A percentile compares a stretch with the other conserved stretches of the same genome.
Conservation (phyloP, 1,140 invertebrate species). For the Zaprionus gabonicus region DNA sequence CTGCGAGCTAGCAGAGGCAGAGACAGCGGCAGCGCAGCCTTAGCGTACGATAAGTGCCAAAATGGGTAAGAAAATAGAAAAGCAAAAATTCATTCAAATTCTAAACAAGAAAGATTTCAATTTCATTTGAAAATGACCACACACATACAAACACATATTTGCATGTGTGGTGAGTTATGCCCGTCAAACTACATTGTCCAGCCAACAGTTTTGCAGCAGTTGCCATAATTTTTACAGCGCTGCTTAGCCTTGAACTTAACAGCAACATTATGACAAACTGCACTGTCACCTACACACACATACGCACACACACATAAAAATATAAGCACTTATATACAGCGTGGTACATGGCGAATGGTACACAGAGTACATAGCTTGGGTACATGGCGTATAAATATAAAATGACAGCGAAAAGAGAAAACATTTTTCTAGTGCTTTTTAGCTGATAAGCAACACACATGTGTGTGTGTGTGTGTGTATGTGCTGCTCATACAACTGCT, state of each 20-base stretch:
- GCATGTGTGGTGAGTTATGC: background rate
- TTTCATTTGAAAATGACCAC: slow-evolving; percentile 67
- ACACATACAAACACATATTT: background rate
- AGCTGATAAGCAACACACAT: slow-evolving; percentile 64
- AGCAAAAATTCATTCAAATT: slow-evolving; percentile 63
- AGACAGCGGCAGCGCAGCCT: background rate
- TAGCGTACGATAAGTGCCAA: slow-evolving; percentile 55
- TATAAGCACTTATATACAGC: slow-evolving; percentile 19
- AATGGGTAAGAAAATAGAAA: slow-evolving; percentile 45
- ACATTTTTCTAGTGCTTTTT: slow-evolving; percentile 75
- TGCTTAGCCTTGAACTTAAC: slow-evolving; percentile 36
- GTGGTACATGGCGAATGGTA: background rate
- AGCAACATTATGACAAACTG: slow-evolving; percentile 2
- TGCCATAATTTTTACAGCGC: slow-evolving; percentile 2
- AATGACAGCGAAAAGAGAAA: slow-evolving; percentile 76
- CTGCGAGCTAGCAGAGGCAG: slow-evolving; percentile 12
- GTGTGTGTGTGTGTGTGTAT: slow-evolving; percentile 12
- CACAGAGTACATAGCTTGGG: slow-evolving; percentile 37
- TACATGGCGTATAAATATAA: slow-evolving; percentile 75
- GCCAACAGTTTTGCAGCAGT: background rate
- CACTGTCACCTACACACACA: slow-evolving; percentile 11
- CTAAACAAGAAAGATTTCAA: slow-evolving; percentile 58
- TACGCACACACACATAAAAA: slow-evolving; percentile 17
- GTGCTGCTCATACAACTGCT: slow-evolving; percentile 36
- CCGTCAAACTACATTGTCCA: background rate